Evolutionary conservation across 2,888 invertebrate species (phyloP).

Genomic region (Eustalomyia histrio): DNA sequence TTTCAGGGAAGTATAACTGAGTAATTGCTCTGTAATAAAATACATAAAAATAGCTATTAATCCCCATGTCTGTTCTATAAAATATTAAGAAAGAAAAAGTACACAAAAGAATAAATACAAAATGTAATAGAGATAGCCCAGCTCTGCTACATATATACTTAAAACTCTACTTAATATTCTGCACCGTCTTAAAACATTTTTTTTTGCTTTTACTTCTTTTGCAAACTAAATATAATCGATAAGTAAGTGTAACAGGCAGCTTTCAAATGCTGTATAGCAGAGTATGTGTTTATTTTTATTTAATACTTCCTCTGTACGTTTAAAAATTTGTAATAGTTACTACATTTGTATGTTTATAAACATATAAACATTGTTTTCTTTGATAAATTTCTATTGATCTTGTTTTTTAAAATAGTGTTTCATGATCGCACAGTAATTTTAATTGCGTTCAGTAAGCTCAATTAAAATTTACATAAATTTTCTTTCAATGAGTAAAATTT

Average conservation of each 20-base stretch:
- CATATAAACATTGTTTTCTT: background rate
- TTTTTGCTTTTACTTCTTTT: slow-evolving; percentile 11
- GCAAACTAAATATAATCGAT: slow-evolving; percentile 41
- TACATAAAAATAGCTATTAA: no score
- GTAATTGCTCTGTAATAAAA: no score
- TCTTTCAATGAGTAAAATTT: no score
- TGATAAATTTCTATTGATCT: background rate
- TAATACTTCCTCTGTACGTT: slow-evolving; percentile 53
- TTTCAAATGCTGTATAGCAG: background rate
- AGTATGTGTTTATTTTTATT: slow-evolving; percentile 44
- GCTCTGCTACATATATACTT: no score
- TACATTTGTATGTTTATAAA: background rate
- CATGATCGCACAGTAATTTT: background rate
- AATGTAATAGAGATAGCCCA: no score
- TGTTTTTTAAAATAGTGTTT: background rate
- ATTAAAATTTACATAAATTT: no score
- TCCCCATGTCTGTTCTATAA: no score
- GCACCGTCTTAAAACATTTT: slow-evolving; percentile 28
- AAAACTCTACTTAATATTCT: slow-evolving; percentile 58
- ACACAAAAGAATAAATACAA: no score
- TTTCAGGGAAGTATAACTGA: no score
- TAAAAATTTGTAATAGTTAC: slow-evolving; percentile 5
- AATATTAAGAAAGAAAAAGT: no score
- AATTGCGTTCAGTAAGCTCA: background rate
- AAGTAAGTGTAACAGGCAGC: slow-evolving; percentile 43